phyloP scores from a whole-genome alignment of 2,797 vertebrate genomes.

The Darevskia nairensis region DNA sequence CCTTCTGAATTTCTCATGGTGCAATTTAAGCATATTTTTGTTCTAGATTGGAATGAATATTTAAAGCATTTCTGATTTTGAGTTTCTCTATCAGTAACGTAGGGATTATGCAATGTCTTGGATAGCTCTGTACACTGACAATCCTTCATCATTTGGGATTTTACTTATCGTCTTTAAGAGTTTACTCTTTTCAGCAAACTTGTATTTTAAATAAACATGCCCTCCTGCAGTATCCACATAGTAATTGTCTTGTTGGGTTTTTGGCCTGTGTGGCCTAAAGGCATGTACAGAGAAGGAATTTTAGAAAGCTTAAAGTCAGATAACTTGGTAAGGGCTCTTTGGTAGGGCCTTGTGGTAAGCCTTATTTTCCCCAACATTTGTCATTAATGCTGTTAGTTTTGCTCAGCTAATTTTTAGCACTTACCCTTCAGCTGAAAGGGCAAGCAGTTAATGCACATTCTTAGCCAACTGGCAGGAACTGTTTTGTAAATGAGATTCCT shows the following conservation, averaged over 20 bases:
- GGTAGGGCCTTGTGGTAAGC: background rate
- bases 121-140: background rate
- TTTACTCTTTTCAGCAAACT: background rate
- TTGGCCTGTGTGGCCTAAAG: background rate
- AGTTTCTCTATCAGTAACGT: background rate
- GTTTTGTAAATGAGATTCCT: constrained; percentile 42
- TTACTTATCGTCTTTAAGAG: background rate
- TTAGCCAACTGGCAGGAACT: constrained; percentile 34
- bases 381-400: constrained; percentile 40
- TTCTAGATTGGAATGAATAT: background rate
- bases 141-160: background rate
- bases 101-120: background rate
- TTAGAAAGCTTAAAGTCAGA: background rate
- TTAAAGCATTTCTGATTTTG: background rate
- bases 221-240: background rate
- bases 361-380: constrained; percentile 4
- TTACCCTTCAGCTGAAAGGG: constrained; percentile 42
- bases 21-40: background rate
- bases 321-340: background rate
- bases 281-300: background rate
- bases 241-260: background rate
- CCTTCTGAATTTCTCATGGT: background rate
- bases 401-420: constrained; percentile 40
- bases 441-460: constrained; percentile 18
- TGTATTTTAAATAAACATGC: background rate